Evolutionary conservation across 2,888 invertebrate genomes (phyloP), one percentile per base, ranked within the genome.

Genomic region (Drosophila quinaria): DNA sequence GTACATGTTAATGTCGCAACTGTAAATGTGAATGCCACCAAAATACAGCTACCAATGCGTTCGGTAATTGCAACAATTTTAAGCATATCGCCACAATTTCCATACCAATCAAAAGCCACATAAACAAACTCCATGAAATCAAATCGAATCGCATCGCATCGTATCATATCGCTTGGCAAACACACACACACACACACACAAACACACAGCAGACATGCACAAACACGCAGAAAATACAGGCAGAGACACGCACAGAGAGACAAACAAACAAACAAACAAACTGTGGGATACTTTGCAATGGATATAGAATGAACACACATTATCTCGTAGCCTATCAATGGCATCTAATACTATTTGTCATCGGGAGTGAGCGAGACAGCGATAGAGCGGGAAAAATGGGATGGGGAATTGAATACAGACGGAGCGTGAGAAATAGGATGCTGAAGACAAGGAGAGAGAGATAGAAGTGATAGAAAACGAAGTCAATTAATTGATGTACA

Each of bases 91-190:
- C 37, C 10, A 44, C 54, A 42, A 78, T 78, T 72, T 60, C 51
- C 65, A 86, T 69, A 39, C 47, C 60, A 71, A 81, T 79, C 81
- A 74, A 59, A 58, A 58, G 19, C 37, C 55, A 33, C 65, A 66
- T 68, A 63, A 75, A 69, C 59, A 63, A 73, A 64, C 66, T 49
- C 37, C 59, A 58, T 69, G 71, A 74, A 74, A 75, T 73, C 80
- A 76, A 75, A 78, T 77, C 70, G 51, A 69, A 74, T 61, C 54
- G 46, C 29, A 74, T 64, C 55, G 65, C 49, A 73, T 56, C 22
- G 59, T 59, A 52, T 19, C 13, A 5, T 35, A 46, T 17, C 39
- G 60, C 51, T 61, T 46, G 55, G 49, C 59, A 61, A 61, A 64
- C 68, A 55, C 59, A 70, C 42, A 46, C 59, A 64, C 64, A 52